Evolutionary conservation across 2,113 vertebrate genomes (phyloP), one percentile per base, ranked within the genome.

Genomic region (Rhynchomys soricoides): DNA sequence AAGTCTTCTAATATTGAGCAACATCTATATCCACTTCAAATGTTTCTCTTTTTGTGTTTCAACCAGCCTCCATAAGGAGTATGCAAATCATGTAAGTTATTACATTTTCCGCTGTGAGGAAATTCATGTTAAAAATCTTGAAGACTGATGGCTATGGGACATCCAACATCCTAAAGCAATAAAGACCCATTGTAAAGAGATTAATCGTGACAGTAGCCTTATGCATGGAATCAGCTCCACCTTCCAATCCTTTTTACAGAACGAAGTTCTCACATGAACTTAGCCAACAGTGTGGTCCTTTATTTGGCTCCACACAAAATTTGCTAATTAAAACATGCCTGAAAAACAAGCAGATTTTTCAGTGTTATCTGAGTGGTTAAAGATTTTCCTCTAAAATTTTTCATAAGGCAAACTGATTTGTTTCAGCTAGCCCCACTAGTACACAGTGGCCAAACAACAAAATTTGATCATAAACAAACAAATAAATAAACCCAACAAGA

Each of bases 291-390:
- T 45, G 45, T 11, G 2, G 29, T 64, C 1, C 13, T 93, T 89
- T 88, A 77, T 68, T 86, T 81, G 48, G 17, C 73, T 64, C 26
- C 37, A 77, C 5, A 95, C 74, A 94, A 75, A 94, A 57, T 73
- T 78, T 78, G 24, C 52, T 79, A 37, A 86, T 74, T 89, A 89
- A 93, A 96, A 77, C 71, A 71, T 15, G 19, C 40, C 79, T 95
- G 12, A 86, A 89, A 94, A 96, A 34, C 4, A 73, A 93, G 43
- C 81, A 92, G 40, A 79, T 75, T 93, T 64, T 91, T 96, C 10
- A 71, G 68, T n/a, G 40, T 89, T 90, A 92, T 95, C 86, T 95
- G 83, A 89, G 52, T 45, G 89, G 48, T 48, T 73, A 64, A 95
- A 94, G 21, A 82, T 73, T 82, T 95, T 74, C 5, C 34, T 68